Percentiles rank a stretch among this genome's conserved stretches.
Evolutionary conservation across 2,888 invertebrate genomes (phyloP).

Genomic region (Fabriciana adippe): DNA sequence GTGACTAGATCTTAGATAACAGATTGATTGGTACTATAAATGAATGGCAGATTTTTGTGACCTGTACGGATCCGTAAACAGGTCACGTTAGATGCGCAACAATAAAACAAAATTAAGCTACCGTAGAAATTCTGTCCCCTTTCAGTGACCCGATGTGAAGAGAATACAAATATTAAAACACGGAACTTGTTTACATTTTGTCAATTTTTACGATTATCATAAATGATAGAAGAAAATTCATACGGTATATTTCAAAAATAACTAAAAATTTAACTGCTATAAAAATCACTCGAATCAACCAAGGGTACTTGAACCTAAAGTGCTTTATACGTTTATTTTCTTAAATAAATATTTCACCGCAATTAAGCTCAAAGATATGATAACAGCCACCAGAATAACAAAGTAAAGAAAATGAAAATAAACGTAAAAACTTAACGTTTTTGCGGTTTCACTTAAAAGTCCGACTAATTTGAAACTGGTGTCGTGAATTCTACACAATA

Average conservation of each 20-base stretch:
- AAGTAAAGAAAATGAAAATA: conserved; percentile 6
- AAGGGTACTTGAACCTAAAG: background rate
- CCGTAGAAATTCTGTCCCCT: conserved; percentile 56
- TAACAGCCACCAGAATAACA: background rate
- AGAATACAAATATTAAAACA: conserved; percentile 57
- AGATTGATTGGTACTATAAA: conserved; percentile 79
- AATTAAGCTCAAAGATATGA: conserved; percentile 5
- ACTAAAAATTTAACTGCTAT: background rate
- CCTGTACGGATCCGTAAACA: conserved; percentile 63
- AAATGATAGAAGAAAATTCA: background rate
- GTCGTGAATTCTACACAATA: conserved; percentile 38
- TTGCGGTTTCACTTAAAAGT: conserved; percentile 35
- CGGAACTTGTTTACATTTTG: conserved; percentile 48
- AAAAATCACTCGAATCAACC: background rate
- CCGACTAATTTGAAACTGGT: conserved; percentile 42
- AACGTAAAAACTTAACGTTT: conserved; percentile 12
- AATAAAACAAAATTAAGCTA: conserved; percentile 56
- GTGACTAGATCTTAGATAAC: conserved; percentile 74
- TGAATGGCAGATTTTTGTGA: conserved; percentile 69
- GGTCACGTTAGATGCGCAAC: conserved; percentile 68
- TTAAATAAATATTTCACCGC: background rate
- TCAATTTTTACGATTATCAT: conserved; percentile 15
- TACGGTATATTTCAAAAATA: background rate
- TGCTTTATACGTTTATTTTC: background rate
- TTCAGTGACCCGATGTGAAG: conserved; percentile 53